phyloP scores from a whole-genome alignment of 2,797 vertebrate genomes.

The Cyprinella venusta region DNA sequence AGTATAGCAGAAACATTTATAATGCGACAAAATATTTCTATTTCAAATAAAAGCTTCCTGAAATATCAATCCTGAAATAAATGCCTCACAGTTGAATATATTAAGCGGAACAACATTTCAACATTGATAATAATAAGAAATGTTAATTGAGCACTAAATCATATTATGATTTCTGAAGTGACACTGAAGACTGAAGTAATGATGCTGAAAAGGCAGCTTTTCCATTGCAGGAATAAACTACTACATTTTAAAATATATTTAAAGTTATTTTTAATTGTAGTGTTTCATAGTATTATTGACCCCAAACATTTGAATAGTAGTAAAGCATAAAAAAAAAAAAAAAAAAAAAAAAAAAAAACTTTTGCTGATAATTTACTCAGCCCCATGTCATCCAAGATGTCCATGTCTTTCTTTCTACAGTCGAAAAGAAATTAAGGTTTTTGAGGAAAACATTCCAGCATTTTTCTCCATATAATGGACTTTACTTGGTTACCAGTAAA shows the following conservation, averaged over 20 bases:
- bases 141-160: too few relatives aligned
- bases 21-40: background rate
- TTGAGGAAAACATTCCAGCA: too few relatives aligned
- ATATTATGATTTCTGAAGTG: background rate
- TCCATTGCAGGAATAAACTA: background rate
- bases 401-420: too few relatives aligned
- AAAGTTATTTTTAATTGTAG: background rate
- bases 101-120: background rate
- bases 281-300: background rate
- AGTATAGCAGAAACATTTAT: background rate
- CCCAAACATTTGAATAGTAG: background rate
- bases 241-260: background rate
- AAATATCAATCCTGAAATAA: too few relatives aligned
- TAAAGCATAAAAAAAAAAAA: too few relatives aligned
- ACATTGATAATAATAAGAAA: background rate
- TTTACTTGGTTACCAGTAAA: too few relatives aligned
- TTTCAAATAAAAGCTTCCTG: background rate
- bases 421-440: too few relatives aligned
- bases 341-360: too few relatives aligned
- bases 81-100: background rate
- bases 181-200: background rate
- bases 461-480: too few relatives aligned
- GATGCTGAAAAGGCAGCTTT: background rate
- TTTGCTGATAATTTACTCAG: too few relatives aligned
- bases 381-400: too few relatives aligned